Conservation (phyloP, 2,797 vertebrate species). For the Vultur gryphus region DNA sequence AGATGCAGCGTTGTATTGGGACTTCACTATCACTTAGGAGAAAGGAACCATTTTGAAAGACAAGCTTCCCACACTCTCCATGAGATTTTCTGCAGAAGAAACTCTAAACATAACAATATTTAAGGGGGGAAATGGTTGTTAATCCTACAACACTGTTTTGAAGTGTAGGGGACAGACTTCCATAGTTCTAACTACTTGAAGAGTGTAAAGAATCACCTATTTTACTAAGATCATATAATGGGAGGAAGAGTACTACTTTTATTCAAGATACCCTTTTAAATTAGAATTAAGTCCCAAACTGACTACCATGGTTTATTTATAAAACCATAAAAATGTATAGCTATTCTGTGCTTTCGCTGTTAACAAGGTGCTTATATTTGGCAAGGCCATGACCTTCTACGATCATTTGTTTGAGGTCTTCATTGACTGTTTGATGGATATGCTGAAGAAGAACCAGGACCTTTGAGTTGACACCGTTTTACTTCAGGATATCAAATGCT, state of each 20-base stretch:
- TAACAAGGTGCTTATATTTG: background rate
- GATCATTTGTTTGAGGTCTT: background rate
- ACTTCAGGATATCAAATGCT: background rate
- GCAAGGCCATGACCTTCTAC: background rate
- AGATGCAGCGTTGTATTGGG: fast-evolving
- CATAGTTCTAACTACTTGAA: background rate
- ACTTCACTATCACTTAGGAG: background rate
- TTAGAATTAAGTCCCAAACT: background rate
- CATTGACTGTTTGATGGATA: background rate
- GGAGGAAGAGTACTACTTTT: background rate
- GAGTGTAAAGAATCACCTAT: background rate
- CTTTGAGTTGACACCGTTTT: background rate
- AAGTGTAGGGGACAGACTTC: background rate
- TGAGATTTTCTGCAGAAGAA: background rate
- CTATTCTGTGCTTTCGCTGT: background rate
- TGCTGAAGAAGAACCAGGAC: background rate
- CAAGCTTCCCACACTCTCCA: background rate
- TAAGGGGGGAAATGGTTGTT: background rate
- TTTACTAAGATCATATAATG: background rate
- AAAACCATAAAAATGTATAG: background rate
- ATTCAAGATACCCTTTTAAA: background rate
- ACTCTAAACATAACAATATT: background rate
- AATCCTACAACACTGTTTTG: background rate
- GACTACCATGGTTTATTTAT: background rate
- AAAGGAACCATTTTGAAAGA: background rate